Conservation (phyloP, 2,113 vertebrate genomes). For the Leptocoma aspasia region DNA sequence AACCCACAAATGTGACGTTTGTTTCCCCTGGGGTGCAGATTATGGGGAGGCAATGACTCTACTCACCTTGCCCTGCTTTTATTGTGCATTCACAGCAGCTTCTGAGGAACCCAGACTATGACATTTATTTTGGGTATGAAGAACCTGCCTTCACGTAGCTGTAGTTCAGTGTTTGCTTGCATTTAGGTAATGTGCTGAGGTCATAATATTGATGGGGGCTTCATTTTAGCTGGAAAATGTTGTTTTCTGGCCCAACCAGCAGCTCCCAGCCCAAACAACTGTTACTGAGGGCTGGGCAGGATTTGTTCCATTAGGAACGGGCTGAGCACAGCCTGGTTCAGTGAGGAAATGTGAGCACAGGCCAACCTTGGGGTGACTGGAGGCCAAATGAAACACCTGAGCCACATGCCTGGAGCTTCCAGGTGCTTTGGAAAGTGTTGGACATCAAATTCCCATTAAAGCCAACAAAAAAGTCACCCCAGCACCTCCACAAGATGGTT, state of each 20-base stretch:
- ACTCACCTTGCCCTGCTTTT: neutral
- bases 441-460: neutral
- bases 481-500: neutral
- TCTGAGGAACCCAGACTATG: neutral
- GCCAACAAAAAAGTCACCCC: neutral
- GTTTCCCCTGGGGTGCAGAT: neutral
- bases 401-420: neutral
- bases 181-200: neutral
- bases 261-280: neutral
- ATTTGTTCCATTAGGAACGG: neutral
- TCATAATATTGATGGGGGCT: neutral
- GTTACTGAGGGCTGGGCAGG: neutral
- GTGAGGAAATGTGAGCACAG: neutral
- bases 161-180: neutral
- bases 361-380: neutral
- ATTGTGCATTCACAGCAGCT: neutral
- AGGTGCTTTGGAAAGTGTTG: neutral
- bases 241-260: neutral
- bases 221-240: neutral
- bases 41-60: neutral
- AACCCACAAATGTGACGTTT: neutral
- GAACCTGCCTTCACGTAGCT: neutral
- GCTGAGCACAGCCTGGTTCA: neutral
- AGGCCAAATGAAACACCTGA: neutral
- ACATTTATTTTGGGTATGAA: neutral